These are phyloP conservation scores for Notodonta ziczac DNA, from an alignment of 2,888 invertebrate genomes.

Conservation along the genomic window DNA sequence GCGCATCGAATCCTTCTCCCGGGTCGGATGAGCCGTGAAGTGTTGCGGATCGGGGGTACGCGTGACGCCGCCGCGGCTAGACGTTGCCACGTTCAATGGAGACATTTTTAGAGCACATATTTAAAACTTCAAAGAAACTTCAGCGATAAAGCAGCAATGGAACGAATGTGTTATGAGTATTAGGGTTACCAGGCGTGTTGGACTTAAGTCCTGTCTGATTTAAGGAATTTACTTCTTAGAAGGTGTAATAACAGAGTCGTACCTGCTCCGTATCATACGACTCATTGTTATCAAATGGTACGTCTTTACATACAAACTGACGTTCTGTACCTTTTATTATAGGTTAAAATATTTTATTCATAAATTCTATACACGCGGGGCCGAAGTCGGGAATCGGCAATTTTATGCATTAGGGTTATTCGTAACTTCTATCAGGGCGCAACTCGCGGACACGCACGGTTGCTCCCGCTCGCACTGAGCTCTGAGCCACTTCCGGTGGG, in stretches of 20 bases:
- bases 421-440: neutral
- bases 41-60: conserved; percentile 33
- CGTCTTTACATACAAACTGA: neutral
- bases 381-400: neutral
- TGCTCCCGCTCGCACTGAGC: conserved; percentile 8
- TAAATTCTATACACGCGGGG: too few species aligned
- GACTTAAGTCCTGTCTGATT: neutral
- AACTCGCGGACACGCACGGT: conserved; percentile 14
- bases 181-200: neutral
- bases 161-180: conserved; percentile 3
- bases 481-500: conserved; percentile 10
- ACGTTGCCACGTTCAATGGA: conserved; percentile 5
- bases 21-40: conserved; percentile 33
- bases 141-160: conserved; percentile 17
- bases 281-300: too few species aligned
- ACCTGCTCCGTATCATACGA: neutral
- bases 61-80: conserved; percentile 9
- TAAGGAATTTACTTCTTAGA: neutral
- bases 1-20: conserved; percentile 26
- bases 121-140: conserved; percentile 29
- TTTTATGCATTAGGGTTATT: neutral
- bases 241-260: neutral
- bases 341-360: too few species aligned
- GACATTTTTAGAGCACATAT: conserved; percentile 17
- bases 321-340: neutral